Base-by-base conservation (phyloP, 2,797 vertebrate genomes). In the Amblyopsis hoosieri region DNA sequence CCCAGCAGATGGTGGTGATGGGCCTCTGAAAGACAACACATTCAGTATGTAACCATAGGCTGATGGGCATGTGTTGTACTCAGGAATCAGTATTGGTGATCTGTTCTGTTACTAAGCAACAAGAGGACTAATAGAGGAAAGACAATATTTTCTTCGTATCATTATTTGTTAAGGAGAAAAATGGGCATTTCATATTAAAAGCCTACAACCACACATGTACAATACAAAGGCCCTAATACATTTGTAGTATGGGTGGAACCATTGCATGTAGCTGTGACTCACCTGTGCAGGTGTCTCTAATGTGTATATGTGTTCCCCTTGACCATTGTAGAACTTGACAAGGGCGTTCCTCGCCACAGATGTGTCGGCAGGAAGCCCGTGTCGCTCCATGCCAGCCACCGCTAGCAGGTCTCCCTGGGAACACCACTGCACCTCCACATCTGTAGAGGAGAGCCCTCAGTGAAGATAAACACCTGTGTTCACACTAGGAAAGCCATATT, bases 1-100 rank as follows among this genome's bases (percentile, higher is more conserved):
- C 98, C 98, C 98, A 99, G 74, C 98, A 99, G 85, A 99, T 97
- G 8, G 97, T 98, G 81, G 96, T 96, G 79, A 99, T 98, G 76
- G 97, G 95, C 75, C 97, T 94, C 98, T 99, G 92, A 15, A 57
- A 57, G 8, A 45, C 54, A 56, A 42, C 37, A 42, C 7, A 42
- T 8, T 12, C 3, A 48, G 12, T 48, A 48, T 1, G 6, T 14
- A 48, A 48, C 10, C 47, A 48, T 14, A 12, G 47, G 47, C 12
- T 48, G 37, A 42, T 42, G 12, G 12, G 13, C 47, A 48, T 48
- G 12, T 48, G 47, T 51, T 51, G 49, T 4, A 53, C 12, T 53
- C 17, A 12, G 4, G 10, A 19, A 4, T 19, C 2, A 10, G 4
- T 53, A 53, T 53, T 19, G 11, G 10, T 50, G 48, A 17, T 50